These are phyloP conservation scores for Ischnus inquisitorius DNA, from an alignment of 2,888 invertebrate genomes.

Conservation along the genomic window DNA sequence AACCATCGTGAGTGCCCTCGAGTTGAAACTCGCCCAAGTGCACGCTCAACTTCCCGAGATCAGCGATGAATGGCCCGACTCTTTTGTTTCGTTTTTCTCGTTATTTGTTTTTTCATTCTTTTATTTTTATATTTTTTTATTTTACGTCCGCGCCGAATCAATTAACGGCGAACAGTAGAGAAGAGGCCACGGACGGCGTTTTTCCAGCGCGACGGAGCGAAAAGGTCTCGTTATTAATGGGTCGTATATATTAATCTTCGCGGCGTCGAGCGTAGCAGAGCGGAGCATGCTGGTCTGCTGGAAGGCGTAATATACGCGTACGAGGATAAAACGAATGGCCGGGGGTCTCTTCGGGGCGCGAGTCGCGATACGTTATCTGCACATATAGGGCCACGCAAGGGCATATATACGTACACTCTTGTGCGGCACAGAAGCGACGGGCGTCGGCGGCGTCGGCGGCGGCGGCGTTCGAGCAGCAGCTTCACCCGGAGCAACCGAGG, in stretches of 20 bases:
- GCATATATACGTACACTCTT: conserved; percentile 28
- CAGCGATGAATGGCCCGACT: conserved; percentile 69
- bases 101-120: conserved; percentile 1
- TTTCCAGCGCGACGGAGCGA: conserved; percentile 74
- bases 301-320: conserved; percentile 76
- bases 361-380: conserved; percentile 82
- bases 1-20: conserved; percentile 19
- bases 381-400: conserved; percentile 55
- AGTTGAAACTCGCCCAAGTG: conserved; percentile 41
- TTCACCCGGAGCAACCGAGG: conserved; percentile 54
- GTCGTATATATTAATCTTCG: conserved; percentile 79
- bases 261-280: conserved; percentile 68
- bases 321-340: conserved; percentile 80
- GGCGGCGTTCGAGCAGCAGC: conserved; percentile 36
- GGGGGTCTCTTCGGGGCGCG: conserved; percentile 75
- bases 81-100: conserved; percentile 30
- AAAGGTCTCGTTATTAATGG: conserved; percentile 79
- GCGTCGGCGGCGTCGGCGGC: conserved; percentile 37
- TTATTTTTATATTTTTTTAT: conserved; percentile 48
- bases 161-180: conserved; percentile 60
- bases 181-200: conserved; percentile 56
- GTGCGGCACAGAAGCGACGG: conserved; percentile 43
- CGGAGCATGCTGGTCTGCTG: conserved; percentile 43
- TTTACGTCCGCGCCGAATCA: conserved; percentile 60
- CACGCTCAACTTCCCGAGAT: conserved; percentile 4